phyloP scores from a whole-genome alignment of 2,797 vertebrate genomes.

The Siniperca obscura region DNA sequence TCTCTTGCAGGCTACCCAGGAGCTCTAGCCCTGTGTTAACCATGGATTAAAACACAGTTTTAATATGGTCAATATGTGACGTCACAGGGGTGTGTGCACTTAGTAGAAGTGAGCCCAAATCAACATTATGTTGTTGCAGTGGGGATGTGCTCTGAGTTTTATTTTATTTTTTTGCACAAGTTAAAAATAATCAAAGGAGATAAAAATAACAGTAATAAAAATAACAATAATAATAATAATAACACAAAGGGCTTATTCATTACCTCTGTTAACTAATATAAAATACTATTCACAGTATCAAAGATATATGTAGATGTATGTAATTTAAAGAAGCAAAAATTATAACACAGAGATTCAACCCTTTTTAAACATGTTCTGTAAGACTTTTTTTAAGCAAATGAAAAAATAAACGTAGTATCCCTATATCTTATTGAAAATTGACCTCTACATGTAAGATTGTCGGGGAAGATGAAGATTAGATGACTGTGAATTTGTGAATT shows the following conservation, averaged over 20 bases:
- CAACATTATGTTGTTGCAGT: background rate
- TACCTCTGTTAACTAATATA: background rate
- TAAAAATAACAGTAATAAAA: background rate
- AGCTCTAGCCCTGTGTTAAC: slow-evolving; percentile 34
- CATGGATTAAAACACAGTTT: slow-evolving; percentile 42
- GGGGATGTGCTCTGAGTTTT: background rate
- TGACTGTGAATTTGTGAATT: background rate
- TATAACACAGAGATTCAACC: background rate
- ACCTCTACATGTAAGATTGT: background rate
- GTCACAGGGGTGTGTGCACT: slow-evolving; percentile 28
- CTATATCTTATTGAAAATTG: background rate
- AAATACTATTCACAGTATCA: background rate
- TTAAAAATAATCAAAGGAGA: slow-evolving; percentile 6
- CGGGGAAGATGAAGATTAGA: background rate
- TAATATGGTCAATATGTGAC: slow-evolving; percentile 36
- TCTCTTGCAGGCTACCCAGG: slow-evolving; percentile 34
- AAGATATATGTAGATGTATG: background rate
- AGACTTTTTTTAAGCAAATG: background rate
- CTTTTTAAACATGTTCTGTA: background rate
- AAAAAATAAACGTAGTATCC: background rate
- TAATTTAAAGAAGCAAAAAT: background rate
- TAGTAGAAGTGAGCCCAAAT: slow-evolving; percentile 7
- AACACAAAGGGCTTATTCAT: background rate
- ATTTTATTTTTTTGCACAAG: background rate
- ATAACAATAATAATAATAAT: too few relatives aligned